Base-by-base conservation (phyloP, 2,113 vertebrate species). In the Toxotes chatareus region DNA sequence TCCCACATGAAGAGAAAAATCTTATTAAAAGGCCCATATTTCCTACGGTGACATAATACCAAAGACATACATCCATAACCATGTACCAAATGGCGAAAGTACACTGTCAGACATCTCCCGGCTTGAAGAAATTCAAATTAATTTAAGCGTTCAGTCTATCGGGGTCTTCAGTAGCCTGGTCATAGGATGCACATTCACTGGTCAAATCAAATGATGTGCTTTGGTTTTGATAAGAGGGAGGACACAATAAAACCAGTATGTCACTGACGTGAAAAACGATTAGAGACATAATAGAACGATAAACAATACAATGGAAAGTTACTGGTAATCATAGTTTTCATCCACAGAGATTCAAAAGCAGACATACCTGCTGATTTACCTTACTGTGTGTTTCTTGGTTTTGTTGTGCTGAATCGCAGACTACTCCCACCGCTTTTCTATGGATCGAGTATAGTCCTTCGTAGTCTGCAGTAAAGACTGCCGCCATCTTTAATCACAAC, bases 401-500 rank as follows among this genome's bases (percentile, higher is more conserved):
- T 87, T 85, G 89, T 86, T 89, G 87, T 84, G 88, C 79, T 70
- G 90, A 86, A 89, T 73, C 66, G 87, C 84, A 90, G 91, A 90
- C 85, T 74, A 77, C 92, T 94, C 92, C 93, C 88, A 84, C 88
- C 86, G 90, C 87, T 87, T 93, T 90, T 90, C 84, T 92, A 77
- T 73, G 81, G 83, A 89, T 91, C 87, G 80, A 61, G 75, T 80
- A 73, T 88, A 80, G 88, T 89, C 90, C 91, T 94, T 92, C 94
- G 93, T 90, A 93, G 92, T 95, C 94, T 95, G 94, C 93, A 86
- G 91, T 91, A 87, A 93, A 92, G 88, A 89, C 83, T 87, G 94
- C 89, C 95, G 95, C 95, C 95, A 96, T 96, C 94, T 96, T 96
- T 96, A 94, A 95, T 95, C 92, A 93, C 92, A 86, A 89, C 90